phyloP scores from a whole-genome alignment of 1,140 invertebrate species.

The Zelostemma sp. region DNA sequence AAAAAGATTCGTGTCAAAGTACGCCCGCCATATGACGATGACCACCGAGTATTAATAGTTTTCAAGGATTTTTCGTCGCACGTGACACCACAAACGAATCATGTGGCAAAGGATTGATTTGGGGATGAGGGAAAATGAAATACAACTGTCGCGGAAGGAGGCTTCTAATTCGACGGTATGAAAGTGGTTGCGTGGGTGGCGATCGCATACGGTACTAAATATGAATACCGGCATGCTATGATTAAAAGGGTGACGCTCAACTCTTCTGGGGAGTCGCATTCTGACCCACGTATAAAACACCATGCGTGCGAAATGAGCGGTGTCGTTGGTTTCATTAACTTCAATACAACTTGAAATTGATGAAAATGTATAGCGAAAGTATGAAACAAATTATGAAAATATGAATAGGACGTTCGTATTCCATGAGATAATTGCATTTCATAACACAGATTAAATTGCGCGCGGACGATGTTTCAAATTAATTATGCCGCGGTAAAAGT shows the following conservation, averaged over 20 bases:
- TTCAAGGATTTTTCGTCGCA: conserved; percentile 38
- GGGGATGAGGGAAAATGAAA: conserved; percentile 40
- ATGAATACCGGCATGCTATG: conserved; percentile 22
- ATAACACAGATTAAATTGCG: too few species aligned
- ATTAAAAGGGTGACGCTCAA: conserved; percentile 10
- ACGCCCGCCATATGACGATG: conserved; percentile 43
- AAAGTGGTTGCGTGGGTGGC: conserved; percentile 34
- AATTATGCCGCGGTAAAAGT: too few species aligned
- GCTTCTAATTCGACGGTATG: conserved; percentile 19
- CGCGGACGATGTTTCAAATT: too few species aligned
- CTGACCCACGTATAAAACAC: conserved; percentile 33
- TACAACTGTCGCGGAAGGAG: conserved; percentile 31
- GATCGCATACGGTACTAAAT: conserved; percentile 32
- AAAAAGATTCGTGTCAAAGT: conserved; percentile 24
- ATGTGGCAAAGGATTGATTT: conserved; percentile 36
- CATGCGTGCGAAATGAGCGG: conserved; percentile 21
- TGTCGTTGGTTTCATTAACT: conserved; percentile 14
- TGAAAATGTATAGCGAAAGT: too few species aligned
- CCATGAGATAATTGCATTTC: too few species aligned
- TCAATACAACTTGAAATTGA: too few species aligned
- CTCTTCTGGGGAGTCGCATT: neutral
- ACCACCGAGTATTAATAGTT: conserved; percentile 35
- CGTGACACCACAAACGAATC: conserved; percentile 28
- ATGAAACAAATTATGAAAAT: too few species aligned
- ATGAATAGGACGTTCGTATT: too few species aligned